phyloP scores from a whole-genome alignment of 2,113 vertebrate species.

The Trichomycterus rosablanca region DNA sequence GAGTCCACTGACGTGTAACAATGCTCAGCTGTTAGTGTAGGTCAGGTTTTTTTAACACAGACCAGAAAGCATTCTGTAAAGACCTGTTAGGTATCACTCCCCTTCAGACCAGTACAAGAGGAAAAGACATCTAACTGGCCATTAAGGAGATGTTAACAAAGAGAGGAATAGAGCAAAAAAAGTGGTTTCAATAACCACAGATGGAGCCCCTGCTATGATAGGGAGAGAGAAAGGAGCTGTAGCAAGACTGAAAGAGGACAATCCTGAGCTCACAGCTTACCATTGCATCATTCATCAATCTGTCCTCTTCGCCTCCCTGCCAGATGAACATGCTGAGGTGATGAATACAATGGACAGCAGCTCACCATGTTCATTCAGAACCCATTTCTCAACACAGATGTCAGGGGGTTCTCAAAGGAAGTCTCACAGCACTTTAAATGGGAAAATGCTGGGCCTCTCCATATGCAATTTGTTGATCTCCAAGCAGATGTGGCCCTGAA shows the following conservation, averaged over 20 bases:
- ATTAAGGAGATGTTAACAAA: conserved; percentile 23
- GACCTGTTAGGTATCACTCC: too few relatives aligned
- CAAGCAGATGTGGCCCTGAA: too few relatives aligned
- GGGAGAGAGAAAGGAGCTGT: conserved; percentile 39
- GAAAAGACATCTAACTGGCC: too few relatives aligned
- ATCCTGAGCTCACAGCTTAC: conserved; percentile 34
- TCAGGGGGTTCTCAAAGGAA: background rate
- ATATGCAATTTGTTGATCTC: too few relatives aligned
- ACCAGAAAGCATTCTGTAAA: too few relatives aligned
- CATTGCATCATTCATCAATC: too few relatives aligned
- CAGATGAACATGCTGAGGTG: conserved; percentile 41
- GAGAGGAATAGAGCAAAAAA: conserved; percentile 27
- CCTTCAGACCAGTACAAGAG: too few relatives aligned
- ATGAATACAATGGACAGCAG: too few relatives aligned
- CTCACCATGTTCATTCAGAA: too few relatives aligned
- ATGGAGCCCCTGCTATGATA: too few relatives aligned
- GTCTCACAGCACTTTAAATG: background rate
- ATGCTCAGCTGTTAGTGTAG: background rate
- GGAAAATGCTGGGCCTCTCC: conserved; percentile 9
- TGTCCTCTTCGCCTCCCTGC: conserved; percentile 35
- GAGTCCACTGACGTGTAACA: conserved; percentile 37
- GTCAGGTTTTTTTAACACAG: background rate
- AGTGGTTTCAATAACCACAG: too few relatives aligned
- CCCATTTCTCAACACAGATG: background rate
- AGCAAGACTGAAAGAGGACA: conserved; percentile 34